phyloP scores from a whole-genome alignment of 2,113 vertebrate genomes.

The Neolamprologus fasciatus region DNA sequence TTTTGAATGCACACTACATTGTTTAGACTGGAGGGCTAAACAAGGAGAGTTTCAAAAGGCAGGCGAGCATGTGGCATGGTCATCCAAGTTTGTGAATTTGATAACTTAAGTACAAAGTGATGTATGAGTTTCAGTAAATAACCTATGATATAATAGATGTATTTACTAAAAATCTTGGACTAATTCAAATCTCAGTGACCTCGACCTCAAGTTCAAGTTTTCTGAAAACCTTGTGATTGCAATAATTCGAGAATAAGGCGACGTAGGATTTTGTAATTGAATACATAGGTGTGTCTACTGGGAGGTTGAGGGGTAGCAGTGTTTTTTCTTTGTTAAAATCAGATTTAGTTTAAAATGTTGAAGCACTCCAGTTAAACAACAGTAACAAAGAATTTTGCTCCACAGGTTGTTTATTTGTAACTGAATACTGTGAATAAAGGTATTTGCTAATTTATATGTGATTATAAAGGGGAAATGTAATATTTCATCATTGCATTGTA shows the following conservation, averaged over 20 bases:
- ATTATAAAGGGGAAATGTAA: background rate
- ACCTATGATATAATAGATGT: background rate
- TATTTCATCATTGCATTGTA: background rate
- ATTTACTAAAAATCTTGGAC: background rate
- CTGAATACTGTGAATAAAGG: background rate
- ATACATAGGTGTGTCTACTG: background rate
- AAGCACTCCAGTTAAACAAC: background rate
- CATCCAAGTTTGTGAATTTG: background rate
- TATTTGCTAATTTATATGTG: background rate
- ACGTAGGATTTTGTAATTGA: background rate
- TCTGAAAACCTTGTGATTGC: background rate
- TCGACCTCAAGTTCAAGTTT: rapidly evolving
- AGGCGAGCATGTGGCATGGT: background rate
- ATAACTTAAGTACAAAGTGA: background rate
- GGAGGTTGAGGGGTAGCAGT: background rate
- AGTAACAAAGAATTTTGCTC: background rate
- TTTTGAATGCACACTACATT: background rate
- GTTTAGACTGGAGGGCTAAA: background rate
- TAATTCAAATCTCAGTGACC: background rate
- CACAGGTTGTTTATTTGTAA: background rate
- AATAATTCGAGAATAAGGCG: rapidly evolving
- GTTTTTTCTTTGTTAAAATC: background rate
- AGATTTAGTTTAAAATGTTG: background rate
- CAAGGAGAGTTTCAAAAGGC: background rate
- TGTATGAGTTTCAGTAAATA: background rate